Percentiles rank a stretch among this genome's conserved stretches.
Conservation (phyloP, 1,140 invertebrate genomes). For the Drosophila melanica region DNA sequence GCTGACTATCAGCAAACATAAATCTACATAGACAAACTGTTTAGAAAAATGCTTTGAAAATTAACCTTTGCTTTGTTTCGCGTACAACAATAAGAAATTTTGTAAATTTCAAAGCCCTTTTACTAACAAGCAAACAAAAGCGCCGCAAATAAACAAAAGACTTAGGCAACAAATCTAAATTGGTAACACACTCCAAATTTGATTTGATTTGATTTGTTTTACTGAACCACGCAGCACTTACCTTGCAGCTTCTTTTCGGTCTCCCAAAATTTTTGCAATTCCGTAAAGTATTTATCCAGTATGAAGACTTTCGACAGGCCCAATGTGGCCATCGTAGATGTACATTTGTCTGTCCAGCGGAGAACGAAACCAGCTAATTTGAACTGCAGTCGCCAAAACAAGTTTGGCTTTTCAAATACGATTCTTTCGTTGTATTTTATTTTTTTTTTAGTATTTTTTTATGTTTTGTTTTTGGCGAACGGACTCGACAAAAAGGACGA, state of each 20-base stretch:
- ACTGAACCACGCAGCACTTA: slow-evolving; percentile 84
- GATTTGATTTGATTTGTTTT: too few relatives aligned
- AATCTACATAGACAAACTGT: too few relatives aligned
- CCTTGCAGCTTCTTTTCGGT: slow-evolving; percentile 98
- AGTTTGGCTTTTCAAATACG: slow-evolving; percentile 55
- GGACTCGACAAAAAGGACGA: slow-evolving; percentile 41
- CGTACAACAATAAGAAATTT: background rate
- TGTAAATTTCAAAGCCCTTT: slow-evolving; percentile 20
- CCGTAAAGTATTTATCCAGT: slow-evolving; percentile 98
- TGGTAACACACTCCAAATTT: background rate
- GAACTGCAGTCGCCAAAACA: slow-evolving; percentile 42
- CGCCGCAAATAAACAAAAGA: slow-evolving; percentile 35
- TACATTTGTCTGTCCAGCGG: slow-evolving; percentile 74
- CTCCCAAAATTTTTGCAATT: slow-evolving; percentile 98
- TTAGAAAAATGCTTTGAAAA: background rate
- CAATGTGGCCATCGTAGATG: slow-evolving; percentile 89
- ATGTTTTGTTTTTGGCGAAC: slow-evolving; percentile 10
- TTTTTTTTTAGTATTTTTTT: background rate
- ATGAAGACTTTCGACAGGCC: slow-evolving; percentile 98
- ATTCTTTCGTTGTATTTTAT: slow-evolving; percentile 20
- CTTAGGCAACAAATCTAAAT: slow-evolving; percentile 52
- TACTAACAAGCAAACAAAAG: slow-evolving; percentile 8
- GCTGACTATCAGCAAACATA: too few relatives aligned
- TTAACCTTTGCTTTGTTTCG: background rate
- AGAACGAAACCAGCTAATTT: slow-evolving; percentile 43